Base-by-base conservation (phyloP, 2,888 invertebrate species). In the Agrochola lychnidis region DNA sequence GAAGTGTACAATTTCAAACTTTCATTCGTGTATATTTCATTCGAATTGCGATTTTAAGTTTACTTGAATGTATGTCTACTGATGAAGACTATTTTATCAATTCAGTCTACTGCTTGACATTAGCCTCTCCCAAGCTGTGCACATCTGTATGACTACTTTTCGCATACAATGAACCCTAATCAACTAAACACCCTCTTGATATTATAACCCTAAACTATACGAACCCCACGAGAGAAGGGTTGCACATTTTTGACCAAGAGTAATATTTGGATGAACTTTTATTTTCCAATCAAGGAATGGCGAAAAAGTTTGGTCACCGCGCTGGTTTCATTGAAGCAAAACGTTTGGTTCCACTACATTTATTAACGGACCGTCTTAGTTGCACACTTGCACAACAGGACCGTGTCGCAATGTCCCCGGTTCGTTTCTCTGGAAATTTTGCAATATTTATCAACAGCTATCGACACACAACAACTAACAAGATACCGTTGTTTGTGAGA, bases 311-410 rank as follows among this genome's bases (percentile, higher is more conserved):
- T 87, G 72, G 75, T 81, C 68, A 79, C 72, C 78, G 66, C 78
- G 70, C 73, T 63, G 70, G 74, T 88, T 76, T 85, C 81, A 80
- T 73, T 76, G 81, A 83, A 82, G 81, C 81, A 80, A 77, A 88
- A 83, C 79, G 85, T 83, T 86, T 93, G 92, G 93, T 93, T 84
- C 84, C 90, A 87, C 92, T 93, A 93, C 89, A 80, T 84, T 90
- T 89, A 89, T 90, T 91, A 92, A 90, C 92, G 91, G 91, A 86
- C 84, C 87, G 89, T 89, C 88, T 87, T 83, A 88, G 90, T 92
- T 93, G 91, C 90, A 88, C 91, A 88, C 90, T 92, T 93, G 91
- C 90, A 88, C 91, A 91, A 92, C 91, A 90, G 90, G 91, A 91
- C 83, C 73, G 80, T 92, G 91, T 91, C 87, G 91, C 89, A 92